Conservation (phyloP, 2,113 vertebrate genomes). For the Genyomyrus donnyi region DNA sequence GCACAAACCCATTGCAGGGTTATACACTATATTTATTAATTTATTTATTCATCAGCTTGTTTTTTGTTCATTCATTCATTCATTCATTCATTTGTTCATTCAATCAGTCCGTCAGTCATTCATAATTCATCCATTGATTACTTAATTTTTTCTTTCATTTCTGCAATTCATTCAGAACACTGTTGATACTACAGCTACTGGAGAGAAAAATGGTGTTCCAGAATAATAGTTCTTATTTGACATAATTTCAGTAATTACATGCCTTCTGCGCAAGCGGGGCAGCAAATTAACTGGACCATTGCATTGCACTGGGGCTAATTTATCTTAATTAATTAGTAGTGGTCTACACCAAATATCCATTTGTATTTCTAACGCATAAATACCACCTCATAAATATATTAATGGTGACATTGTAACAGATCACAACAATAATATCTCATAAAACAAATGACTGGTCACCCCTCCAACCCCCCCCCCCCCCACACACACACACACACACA, state of each 20-base stretch:
- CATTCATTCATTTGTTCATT: background rate
- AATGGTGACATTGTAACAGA: slow-evolving; percentile 29
- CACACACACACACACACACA: background rate
- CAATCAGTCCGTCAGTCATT: background rate
- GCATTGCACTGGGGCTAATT: slow-evolving; percentile 25
- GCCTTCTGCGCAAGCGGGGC: background rate
- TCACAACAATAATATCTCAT: slow-evolving; percentile 32
- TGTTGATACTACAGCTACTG: background rate
- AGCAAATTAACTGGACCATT: slow-evolving; percentile 32
- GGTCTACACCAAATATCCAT: slow-evolving; percentile 13
- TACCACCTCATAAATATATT: slow-evolving; percentile 38
- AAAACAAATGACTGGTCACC: slow-evolving; percentile 16
- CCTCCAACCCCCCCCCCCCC: background rate
- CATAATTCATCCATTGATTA: background rate
- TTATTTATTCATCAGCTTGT: background rate
- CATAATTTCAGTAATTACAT: background rate
- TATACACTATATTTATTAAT: background rate
- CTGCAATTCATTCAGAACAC: background rate
- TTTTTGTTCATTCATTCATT: background rate
- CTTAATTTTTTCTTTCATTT: background rate
- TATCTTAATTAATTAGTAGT: slow-evolving; percentile 36
- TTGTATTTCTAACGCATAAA: slow-evolving; percentile 28
- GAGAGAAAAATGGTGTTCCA: background rate
- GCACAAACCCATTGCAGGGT: background rate
- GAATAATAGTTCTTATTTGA: background rate